These are phyloP conservation scores for Hiodon alosoides DNA, from an alignment of 2,113 vertebrate genomes.

Conservation along the genomic window DNA sequence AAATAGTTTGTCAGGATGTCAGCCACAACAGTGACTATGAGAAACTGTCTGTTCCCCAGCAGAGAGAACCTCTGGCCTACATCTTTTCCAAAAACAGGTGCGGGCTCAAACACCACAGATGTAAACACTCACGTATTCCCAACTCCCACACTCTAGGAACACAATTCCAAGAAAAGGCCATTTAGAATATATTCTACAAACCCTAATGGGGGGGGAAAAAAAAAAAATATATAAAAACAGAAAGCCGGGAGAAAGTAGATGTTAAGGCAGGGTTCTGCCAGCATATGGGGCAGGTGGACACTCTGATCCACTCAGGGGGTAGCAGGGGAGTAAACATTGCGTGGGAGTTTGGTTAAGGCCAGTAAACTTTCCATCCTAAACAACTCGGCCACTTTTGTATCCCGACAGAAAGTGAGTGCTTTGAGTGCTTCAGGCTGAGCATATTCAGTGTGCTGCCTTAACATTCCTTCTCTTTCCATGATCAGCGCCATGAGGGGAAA, in stretches of 20 bases:
- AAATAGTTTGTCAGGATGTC: too few species aligned
- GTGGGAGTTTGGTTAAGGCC: not conserved
- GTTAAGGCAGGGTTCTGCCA: too few species aligned
- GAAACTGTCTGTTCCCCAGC: too few species aligned
- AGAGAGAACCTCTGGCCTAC: too few species aligned
- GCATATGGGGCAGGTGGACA: not conserved
- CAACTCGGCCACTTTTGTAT: not conserved
- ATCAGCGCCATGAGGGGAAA: too few species aligned
- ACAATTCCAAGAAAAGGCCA: not conserved
- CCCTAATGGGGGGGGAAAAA: not conserved
- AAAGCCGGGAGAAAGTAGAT: not conserved
- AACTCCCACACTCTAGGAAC: not conserved
- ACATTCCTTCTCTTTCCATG: not conserved
- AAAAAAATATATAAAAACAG: not conserved
- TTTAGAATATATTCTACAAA: not conserved
- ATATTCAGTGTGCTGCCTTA: not conserved
- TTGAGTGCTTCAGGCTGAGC: too few species aligned
- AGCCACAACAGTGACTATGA: too few species aligned
- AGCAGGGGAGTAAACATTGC: not conserved
- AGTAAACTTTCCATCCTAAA: conserved; percentile 4
- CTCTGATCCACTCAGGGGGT: not conserved
- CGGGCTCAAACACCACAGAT: not conserved
- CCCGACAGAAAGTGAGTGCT: not conserved
- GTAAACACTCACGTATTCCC: not conserved
- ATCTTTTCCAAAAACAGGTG: not conserved